Evolutionary conservation across 2,113 vertebrate species (phyloP), one percentile per base, ranked within the genome.

Genomic region (Drymodes brunneopygia): DNA sequence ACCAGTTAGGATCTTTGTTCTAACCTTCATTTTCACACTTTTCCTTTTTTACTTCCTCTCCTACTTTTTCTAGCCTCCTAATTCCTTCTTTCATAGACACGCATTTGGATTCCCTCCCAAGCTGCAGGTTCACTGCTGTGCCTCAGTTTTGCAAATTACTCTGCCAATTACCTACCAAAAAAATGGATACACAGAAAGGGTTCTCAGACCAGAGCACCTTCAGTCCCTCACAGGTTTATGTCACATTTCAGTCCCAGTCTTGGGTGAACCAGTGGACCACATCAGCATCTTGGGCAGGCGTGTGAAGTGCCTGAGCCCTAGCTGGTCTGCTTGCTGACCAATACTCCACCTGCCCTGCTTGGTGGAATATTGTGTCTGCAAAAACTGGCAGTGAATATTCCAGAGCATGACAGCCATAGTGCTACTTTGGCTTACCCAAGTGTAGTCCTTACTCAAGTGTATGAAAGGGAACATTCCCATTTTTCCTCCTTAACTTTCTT

Each of bases 161-260:
- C 65, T 79, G 33, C 16, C 3, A 11, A 7, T 45, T 90, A 53
- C 25, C 21, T 47, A 5, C 1, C 1, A n/a, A 45, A 62, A 57
- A 38, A 50, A n/a, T 9, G 7, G 20, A 25, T n/a, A 3, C 8
- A 15, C 18, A 53, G 51, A 14, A 0, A 38, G 38, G 0, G 6
- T 84, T 54, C 36, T 75, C 13, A 36, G 27, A 40, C 27, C 27
- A 67, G 60, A 91, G 40, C 29, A 16, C 38, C 15, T 31, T 53
- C 7, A 2, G 11, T 54, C 54, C 62, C 33, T 81, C 42, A 17
- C 5, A 3, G 22, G 4, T 33, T 89, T 38, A 36, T 2, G 1
- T 64, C 69, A 42, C 20, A 20, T 50, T 57, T 80, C 62, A 93
- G 77, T 81, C 58, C 56, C 38, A 19, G 15, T 42, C 35, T 66